Conservation (phyloP, 2,113 vertebrate genomes). For the Ophthalmolycus amberensis region DNA sequence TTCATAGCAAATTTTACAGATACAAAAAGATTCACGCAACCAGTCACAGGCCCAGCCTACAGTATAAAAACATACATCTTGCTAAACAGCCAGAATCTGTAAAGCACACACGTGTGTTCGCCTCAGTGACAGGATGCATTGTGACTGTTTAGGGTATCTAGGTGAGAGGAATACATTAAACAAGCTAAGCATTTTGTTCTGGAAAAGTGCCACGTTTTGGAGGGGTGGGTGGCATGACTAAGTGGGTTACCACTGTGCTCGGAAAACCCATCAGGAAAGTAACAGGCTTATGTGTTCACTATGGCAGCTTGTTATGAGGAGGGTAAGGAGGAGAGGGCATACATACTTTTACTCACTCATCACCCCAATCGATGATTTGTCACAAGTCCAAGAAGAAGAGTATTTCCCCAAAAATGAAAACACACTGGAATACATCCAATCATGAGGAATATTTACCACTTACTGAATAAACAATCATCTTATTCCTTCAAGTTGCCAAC, state of each 20-base stretch:
- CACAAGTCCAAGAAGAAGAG: conserved; percentile 33
- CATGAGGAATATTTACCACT: conserved; percentile 32
- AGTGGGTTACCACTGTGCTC: conserved; percentile 71
- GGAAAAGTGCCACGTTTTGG: conserved; percentile 61
- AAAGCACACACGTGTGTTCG: conserved; percentile 43
- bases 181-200: conserved; percentile 63
- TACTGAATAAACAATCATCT: conserved; percentile 66
- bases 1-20: not conserved
- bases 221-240: conserved; percentile 68
- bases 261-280: conserved; percentile 71
- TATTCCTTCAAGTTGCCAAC: conserved; percentile 9
- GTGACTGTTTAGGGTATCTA: conserved; percentile 53
- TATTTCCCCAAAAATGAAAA: conserved; percentile 30
- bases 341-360: conserved; percentile 50
- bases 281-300: conserved; percentile 70
- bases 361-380: conserved; percentile 42
- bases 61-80: not conserved
- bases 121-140: conserved; percentile 29
- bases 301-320: conserved; percentile 63
- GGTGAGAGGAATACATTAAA: conserved; percentile 63
- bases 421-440: conserved; percentile 15
- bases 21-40: not conserved
- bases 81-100: conserved; percentile 33
- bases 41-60: conserved; percentile 36
- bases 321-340: conserved; percentile 36